Evolutionary conservation across 2,888 invertebrate genomes (phyloP), one percentile per base, ranked within the genome.

Genomic region (Ptilodon capucinus): DNA sequence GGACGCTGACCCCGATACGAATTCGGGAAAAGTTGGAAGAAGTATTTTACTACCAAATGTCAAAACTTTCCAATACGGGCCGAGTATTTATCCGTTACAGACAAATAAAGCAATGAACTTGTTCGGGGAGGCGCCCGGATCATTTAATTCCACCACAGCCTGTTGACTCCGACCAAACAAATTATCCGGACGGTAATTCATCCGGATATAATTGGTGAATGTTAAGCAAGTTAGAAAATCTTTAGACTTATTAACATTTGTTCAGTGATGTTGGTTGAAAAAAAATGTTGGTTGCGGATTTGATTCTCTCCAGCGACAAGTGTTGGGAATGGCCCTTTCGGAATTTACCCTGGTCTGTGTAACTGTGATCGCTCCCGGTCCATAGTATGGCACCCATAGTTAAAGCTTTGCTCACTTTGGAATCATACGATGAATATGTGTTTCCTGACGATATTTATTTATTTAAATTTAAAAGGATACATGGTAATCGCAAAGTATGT

Each of bases 71-170:
- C 42, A 42, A 34, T 34, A 23, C 14, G 21, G 23, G 42, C 8
- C 35, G 16, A 23, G 9, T 19, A 42, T 42, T 42, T 35, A 42
- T 32, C 42, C 19, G 35, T 11, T 11, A 14, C 5, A 19, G 19
- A 38, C 38, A 38, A 19, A 38, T 38, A 38, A 17, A n/a, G 19
- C 13, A 16, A 38, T 38, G 19, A 38, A 38, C 38, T 47, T 47
- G 44, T 53, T 44, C 42, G 35, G n/a, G 38, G 35, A 43, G 30
- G 23, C 42, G 17, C 40, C 49, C 36, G 19, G 42, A 53, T 39
- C 42, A 52, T 49, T 57, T 49, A 40, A 45, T 53, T 44, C 17
- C 8, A 21, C 17, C 30, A 38, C 45, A 42, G 44, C 44, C 40
- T 46, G 48, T 30, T 44, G 52, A 44, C 28, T 46, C 25, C 23